A percentile compares a stretch with the other conserved stretches of the same genome.
Conservation (phyloP, 1,140 invertebrate genomes). For the Cecropterus lyciades region DNA sequence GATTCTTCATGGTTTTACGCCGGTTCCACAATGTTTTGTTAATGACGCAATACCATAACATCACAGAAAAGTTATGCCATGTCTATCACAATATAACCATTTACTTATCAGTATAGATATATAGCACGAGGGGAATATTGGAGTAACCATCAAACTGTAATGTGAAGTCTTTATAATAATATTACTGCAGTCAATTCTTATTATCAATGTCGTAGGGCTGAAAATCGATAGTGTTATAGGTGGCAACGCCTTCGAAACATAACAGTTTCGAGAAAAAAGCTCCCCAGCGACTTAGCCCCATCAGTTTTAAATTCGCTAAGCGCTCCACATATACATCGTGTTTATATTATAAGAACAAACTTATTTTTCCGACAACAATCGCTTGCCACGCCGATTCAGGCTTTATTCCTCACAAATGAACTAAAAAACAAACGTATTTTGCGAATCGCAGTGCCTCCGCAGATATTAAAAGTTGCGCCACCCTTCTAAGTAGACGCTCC, state of each 20-base stretch:
- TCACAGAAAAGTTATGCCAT: too few relatives aligned
- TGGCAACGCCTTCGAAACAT: slow-evolving; percentile 30
- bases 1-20: too few relatives aligned
- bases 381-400: slow-evolving; percentile 22
- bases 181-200: not conserved
- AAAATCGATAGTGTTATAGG: slow-evolving; percentile 9
- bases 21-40: too few relatives aligned
- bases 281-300: slow-evolving; percentile 51
- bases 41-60: too few relatives aligned
- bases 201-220: not conserved
- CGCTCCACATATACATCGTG: slow-evolving; percentile 63
- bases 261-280: slow-evolving; percentile 47
- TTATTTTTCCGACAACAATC: slow-evolving; percentile 44
- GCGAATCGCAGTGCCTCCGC: slow-evolving; percentile 41
- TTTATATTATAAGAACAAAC: slow-evolving; percentile 65
- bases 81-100: too few relatives aligned
- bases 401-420: slow-evolving; percentile 36
- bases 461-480: slow-evolving; percentile 78
- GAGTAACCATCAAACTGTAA: too few relatives aligned
- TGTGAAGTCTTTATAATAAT: too few relatives aligned
- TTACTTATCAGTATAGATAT: too few relatives aligned
- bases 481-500: slow-evolving; percentile 76
- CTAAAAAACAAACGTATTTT: slow-evolving; percentile 41
- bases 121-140: too few relatives aligned
- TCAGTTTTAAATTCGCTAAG: slow-evolving; percentile 75